Conservation (phyloP, 2,113 vertebrate species). For the Cyphomyrus discorhynchus region DNA sequence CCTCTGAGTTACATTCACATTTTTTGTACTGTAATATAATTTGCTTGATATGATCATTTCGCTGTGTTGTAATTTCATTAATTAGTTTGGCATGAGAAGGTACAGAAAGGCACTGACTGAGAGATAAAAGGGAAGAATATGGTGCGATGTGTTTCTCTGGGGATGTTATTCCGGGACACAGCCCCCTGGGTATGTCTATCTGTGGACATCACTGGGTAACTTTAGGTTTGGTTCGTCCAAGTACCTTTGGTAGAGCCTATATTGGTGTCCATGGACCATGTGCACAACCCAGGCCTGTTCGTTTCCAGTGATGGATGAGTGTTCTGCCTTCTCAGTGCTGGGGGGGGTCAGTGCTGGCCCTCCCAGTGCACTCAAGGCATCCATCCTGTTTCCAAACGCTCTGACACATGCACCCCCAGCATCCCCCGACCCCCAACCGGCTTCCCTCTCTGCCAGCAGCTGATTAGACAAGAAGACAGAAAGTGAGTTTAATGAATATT, state of each 20-base stretch:
- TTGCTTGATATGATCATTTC: not conserved
- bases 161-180: not conserved
- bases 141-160: not conserved
- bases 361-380: not conserved
- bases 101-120: not conserved
- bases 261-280: not conserved
- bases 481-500: conserved; percentile 5
- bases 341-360: not conserved
- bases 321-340: not conserved
- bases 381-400: not conserved
- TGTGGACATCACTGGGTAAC: not conserved
- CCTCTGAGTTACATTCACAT: not conserved
- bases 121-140: not conserved
- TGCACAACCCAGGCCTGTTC: not conserved
- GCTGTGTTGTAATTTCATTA: not conserved
- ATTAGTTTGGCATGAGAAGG: not conserved
- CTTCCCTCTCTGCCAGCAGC: not conserved
- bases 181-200: not conserved
- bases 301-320: not conserved
- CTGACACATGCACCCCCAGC: not conserved
- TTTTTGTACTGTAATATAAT: not conserved
- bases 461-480: not conserved
- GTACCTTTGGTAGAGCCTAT: not conserved
- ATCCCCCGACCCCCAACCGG: not conserved
- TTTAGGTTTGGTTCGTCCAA: not conserved